Percentiles rank a stretch among this genome's conserved stretches.
phyloP scores from a whole-genome alignment of 2,888 invertebrate species.

The Aethes cnicana region DNA sequence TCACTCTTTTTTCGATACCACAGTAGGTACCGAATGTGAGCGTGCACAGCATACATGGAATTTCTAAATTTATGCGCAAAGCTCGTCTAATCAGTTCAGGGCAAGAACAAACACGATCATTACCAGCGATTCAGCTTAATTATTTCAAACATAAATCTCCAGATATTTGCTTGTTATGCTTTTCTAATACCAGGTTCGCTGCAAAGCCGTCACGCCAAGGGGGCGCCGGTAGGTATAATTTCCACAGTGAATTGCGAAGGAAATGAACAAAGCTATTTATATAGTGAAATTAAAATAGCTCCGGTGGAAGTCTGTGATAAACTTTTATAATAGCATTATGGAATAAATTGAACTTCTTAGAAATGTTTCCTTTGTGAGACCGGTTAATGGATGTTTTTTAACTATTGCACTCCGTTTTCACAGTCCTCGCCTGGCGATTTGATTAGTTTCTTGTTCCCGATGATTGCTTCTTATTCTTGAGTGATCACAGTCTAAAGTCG shows the following conservation, averaged over 20 bases:
- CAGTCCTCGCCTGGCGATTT: background rate
- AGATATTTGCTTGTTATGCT: constrained; percentile 68
- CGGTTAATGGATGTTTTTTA: constrained; percentile 25
- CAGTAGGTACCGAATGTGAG: no score
- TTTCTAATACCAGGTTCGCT: constrained; percentile 66
- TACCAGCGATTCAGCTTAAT: constrained; percentile 56
- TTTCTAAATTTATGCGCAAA: constrained; percentile 10
- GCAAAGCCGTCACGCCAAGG: constrained; percentile 60
- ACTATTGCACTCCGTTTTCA: constrained; percentile 1
- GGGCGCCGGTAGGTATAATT: constrained; percentile 50
- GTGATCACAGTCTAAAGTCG: no score
- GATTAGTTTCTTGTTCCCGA: constrained; percentile 3
- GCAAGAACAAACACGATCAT: constrained; percentile 47
- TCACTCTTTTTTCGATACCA: no score
- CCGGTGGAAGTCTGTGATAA: constrained; percentile 21
- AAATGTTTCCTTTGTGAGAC: constrained; percentile 26
- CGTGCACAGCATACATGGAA: background rate
- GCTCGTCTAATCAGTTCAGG: constrained; percentile 19
- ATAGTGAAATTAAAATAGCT: constrained; percentile 35
- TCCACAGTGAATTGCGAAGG: constrained; percentile 45
- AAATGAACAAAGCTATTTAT: constrained; percentile 49
- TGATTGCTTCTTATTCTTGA: background rate
- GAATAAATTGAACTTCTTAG: constrained; percentile 28
- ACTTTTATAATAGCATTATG: constrained; percentile 30
- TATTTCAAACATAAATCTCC: constrained; percentile 68